phyloP scores from a whole-genome alignment of 2,797 vertebrate genomes.

The Crax fasciolata region DNA sequence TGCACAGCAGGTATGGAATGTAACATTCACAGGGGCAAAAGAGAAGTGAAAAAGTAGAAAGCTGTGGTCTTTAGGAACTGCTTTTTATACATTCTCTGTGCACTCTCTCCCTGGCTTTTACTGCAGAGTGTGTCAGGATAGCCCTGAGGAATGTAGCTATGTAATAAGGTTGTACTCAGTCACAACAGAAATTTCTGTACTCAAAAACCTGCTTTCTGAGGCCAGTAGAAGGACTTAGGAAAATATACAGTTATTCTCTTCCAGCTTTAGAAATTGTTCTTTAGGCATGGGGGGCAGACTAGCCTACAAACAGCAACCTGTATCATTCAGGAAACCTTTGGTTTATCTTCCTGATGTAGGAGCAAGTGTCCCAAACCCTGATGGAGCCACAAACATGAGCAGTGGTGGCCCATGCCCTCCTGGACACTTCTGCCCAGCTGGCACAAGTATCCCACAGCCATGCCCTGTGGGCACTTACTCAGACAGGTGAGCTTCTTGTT shows the following conservation, averaged over 20 bases:
- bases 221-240: not conserved
- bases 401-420: constrained; percentile 90
- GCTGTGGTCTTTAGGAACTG: not conserved
- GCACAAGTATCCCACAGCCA: constrained; percentile 84
- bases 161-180: not conserved
- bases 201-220: not conserved
- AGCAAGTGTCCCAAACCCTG: constrained; percentile 86
- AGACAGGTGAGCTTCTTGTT: constrained; percentile 81
- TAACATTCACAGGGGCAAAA: fast-evolving
- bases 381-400: constrained; percentile 85
- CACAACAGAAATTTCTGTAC: not conserved
- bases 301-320: fast-evolving
- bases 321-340: not conserved
- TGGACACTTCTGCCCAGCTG: constrained; percentile 91
- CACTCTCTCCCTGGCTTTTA: not conserved
- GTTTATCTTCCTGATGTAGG: constrained; percentile 77
- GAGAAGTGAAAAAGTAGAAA: not conserved
- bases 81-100: not conserved
- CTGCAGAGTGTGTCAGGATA: not conserved
- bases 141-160: not conserved
- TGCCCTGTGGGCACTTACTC: constrained; percentile 93
- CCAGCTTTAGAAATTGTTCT: not conserved
- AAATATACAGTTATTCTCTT: not conserved
- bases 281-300: not conserved
- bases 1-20: constrained; percentile 85